Base-by-base conservation (phyloP, 2,888 invertebrate species). In the Teleiodes luculella region DNA sequence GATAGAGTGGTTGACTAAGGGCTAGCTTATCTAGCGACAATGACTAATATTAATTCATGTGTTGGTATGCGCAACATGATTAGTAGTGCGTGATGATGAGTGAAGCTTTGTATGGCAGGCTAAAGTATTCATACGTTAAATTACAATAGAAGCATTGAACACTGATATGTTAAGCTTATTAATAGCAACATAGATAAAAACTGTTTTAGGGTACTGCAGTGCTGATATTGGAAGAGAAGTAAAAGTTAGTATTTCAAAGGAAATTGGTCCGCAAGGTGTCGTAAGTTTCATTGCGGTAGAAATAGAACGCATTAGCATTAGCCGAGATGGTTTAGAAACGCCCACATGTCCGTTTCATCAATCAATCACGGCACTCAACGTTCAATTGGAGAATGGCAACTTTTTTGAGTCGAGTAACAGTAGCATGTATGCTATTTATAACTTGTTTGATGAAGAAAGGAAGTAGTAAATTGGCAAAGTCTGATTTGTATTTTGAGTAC, bases 291-390 rank as follows among this genome's bases (percentile, higher is more conserved):
- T 60, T 56, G 57, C 63, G 60, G 64, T 66, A 59, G 58, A 72
- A 74, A 69, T 74, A 66, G 68, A 71, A 68, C 64, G 63, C 73
- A 72, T 71, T 70, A 72, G 61, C 59, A 52, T 63, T 64, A 61
- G 67, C 57, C 59, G 53, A 62, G 57, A 56, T 67, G 60, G 62
- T 68, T 70, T 63, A 68, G 53, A 62, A 67, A 74, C 74, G 69
- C 76, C 76, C 72, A 77, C 76, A 67, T 62, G 61, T 61, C 57
- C 58, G 65, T 68, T 69, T 66, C 70, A 70, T 74, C 74, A 73
- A 76, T 79, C 77, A 76, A 74, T 78, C 72, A 67, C 62, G 61
- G 63, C 67, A 65, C 72, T 74, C 68, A 68, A 70, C 64, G 65
- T 66, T 63, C 47, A 57, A 67, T 67, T 66, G 67, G 28, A 36